Conservation (phyloP, 1,140 invertebrate genomes). For the Eufriesea mexicana region DNA sequence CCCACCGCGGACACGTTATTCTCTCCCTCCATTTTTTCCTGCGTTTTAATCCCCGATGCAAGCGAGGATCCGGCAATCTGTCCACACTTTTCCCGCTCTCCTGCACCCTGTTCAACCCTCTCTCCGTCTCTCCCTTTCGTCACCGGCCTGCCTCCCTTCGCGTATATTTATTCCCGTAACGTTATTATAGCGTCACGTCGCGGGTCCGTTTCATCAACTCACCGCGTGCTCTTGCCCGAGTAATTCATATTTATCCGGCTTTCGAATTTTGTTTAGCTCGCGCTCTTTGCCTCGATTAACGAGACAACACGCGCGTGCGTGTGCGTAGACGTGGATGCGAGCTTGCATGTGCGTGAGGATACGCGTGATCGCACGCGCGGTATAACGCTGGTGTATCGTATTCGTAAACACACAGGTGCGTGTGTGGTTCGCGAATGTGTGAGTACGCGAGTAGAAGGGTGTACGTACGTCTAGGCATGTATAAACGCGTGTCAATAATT, state of each 20-base stretch:
- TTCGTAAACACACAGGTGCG: too few relatives aligned
- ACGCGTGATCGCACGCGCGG: too few relatives aligned
- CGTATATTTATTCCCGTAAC: neutral
- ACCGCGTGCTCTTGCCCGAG: neutral
- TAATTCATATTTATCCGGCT: conserved; percentile 23
- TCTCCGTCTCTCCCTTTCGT: neutral
- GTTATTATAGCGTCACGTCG: neutral
- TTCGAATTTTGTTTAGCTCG: neutral
- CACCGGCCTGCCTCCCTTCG: neutral
- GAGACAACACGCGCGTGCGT: too few relatives aligned
- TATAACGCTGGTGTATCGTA: too few relatives aligned
- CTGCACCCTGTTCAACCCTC: too few relatives aligned
- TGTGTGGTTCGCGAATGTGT: too few relatives aligned
- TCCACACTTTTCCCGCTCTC: neutral
- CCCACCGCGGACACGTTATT: neutral
- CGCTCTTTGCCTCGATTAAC: neutral
- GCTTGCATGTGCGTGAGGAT: too few relatives aligned
- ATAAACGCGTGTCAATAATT: too few relatives aligned
- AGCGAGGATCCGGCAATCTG: neutral
- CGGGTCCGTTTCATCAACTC: neutral
- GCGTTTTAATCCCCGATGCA: neutral
- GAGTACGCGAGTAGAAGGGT: too few relatives aligned
- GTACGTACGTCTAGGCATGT: too few relatives aligned
- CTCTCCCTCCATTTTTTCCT: neutral
- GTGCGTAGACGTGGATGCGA: too few relatives aligned